Base-by-base conservation (phyloP, 2,797 vertebrate genomes). In the Xerus rutilus region DNA sequence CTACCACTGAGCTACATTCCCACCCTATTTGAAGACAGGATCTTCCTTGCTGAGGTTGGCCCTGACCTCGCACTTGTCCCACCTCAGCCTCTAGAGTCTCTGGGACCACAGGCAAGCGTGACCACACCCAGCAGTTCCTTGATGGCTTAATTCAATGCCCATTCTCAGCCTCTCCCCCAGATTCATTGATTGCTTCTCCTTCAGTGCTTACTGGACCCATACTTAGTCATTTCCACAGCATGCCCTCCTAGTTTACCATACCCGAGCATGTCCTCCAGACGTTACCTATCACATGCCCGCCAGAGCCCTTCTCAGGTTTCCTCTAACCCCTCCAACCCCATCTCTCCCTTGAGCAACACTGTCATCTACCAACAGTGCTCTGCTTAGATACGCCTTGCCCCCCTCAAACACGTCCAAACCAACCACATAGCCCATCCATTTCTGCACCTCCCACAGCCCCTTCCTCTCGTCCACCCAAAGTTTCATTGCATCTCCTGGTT, bases 21-120 rank as follows among this genome's bases (percentile, higher is more conserved):
- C 64, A 12, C 1, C 30, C 64, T 14, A 67, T 32, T 67, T 67
- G 30, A 30, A n/a, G 32, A 17, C 30, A n/a, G 28, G 64, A 15
- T 15, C 30, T 67, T 13, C 12, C 5, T 67, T 17, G 64, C 13
- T 5, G 30, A 65, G 30, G 30, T 25, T 32, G 64, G 64, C 64
- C 14, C 11, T 65, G 30, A n/a, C 30, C 64, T n/a, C 7, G 1
- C 14, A 17, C 30, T n/a, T 15, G 4, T 65, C 64, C 64, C 30
- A 28, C 13, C 30, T 67, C 64, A 6, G 64, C 30, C 64, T 67
- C 32, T 14, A 5, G 4, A n/a, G 64, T 14, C 12, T 23, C 30
- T n/a, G 30, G 64, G 30, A n/a, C 7, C 6, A 17, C 14, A 13
- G 30, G 32, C 1, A 28, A 14, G 32, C 0, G 30, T 2, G 6